Evolutionary conservation across 2,888 invertebrate species (phyloP), one percentile per base, ranked within the genome.

Genomic region (Blera fallax): DNA sequence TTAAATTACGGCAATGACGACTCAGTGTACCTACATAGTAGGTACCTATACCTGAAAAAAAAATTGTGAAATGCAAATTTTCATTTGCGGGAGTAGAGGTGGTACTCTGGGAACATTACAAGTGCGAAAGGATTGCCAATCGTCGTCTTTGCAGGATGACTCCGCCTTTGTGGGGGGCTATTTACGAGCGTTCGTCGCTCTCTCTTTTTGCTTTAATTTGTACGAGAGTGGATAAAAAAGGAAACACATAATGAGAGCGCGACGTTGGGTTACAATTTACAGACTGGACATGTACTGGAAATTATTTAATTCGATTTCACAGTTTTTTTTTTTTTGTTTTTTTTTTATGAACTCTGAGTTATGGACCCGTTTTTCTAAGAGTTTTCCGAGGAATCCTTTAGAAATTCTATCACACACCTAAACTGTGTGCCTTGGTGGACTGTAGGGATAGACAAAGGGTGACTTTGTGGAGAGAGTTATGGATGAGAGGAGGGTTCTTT

Each of bases 71-170:
- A 78, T 83, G 83, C 83, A 78, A 83, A 83, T 79, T 79, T 54
- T 78, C 54, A 60, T 73, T 73, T 83, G 73, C 67, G 67, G 62
- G 52, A 62, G 65, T 54, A 48, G 67, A 60, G 52, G 62, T 67
- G 70, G 72, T 52, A 65, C 78, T 54, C 37, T 56, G 56, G 56
- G 50, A 65, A 34, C 40, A 72, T 72, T 56, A 73, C 72, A 78
- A 83, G 83, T 67, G 73, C 83, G 83, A 83, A 83, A 78, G 78
- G 78, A 83, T 79, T 83, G 79, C 67, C 52, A 79, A 79, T 67
- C 60, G 43, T 64, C 32, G 34, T 34, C 32, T 27, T 34, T 67
- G 50, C 60, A 77, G 78, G 58, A 77, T 82, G 65, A 82, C 82
- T 82, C 82, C 82, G 82, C 83, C 83, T 78, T 72, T 78, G 45